Base-by-base conservation (phyloP, 2,113 vertebrate genomes). In the Oreamnos americanus region DNA sequence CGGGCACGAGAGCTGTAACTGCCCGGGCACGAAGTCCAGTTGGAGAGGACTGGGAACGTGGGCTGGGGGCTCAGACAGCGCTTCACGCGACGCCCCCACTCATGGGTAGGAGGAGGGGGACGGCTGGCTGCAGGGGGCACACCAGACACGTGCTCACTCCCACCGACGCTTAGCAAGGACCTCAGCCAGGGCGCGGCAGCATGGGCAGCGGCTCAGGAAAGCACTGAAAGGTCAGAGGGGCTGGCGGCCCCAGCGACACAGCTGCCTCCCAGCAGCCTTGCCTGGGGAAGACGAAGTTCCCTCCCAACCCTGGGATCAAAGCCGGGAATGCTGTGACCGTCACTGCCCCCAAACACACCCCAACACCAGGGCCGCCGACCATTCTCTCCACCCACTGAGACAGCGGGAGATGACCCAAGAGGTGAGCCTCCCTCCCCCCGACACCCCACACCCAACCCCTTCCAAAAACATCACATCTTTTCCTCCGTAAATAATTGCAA, bases 401-500 rank as follows among this genome's bases (percentile, higher is more conserved):
- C 58, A 84, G 51, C n/a, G 10, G 17, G 33, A 33, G 94, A 94
- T 5, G 89, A 91, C 89, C 94, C 53, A 60, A 91, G 98, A 98
- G 96, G 97, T 98, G 92, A 97, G 91, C 19, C 96, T 97, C 97
- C 98, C 97, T 97, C 25, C 43, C 67, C 90, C 47, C 53, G 11
- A 9, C 53, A 97, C 62, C 67, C 64, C 19, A 12, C 53, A 97
- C 74, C 97, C 98, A 98, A 97, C 94, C 95, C 98, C 98, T 98
- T 98, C 98, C 97, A 98, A 98, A 98, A 99, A 99, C 99, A 99
- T 99, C 98, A 99, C 99, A 99, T 99, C 99, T 98, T 99, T 99
- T 99, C 99, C 99, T 99, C 99, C 99, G 99, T 99, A 99, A 99
- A 99, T 99, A 99, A 99, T 99, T 99, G 99, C 99, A 99, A 99